Conservation (phyloP, 2,113 vertebrate genomes). For the Cavia porcellus region DNA sequence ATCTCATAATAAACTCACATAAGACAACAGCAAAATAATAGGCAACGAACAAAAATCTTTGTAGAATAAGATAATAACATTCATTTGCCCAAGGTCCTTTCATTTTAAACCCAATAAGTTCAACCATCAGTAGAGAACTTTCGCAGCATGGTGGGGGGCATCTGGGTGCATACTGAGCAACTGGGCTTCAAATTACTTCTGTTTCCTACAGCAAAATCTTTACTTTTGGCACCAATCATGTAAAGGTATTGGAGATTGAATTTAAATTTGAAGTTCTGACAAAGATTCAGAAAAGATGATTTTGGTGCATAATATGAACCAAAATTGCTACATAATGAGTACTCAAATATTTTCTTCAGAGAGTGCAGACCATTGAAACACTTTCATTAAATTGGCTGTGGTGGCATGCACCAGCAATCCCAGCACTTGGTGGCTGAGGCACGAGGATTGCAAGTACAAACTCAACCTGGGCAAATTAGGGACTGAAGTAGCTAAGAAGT, state of each 20-base stretch:
- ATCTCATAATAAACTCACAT: background rate
- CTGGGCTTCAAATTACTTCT: background rate
- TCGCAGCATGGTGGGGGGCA: too few relatives aligned
- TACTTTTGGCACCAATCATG: background rate
- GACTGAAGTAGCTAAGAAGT: background rate
- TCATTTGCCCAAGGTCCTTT: background rate
- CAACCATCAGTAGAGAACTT: background rate
- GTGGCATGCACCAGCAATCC: background rate
- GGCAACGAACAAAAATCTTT: background rate
- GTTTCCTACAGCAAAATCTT: constrained; percentile 5
- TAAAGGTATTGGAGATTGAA: background rate
- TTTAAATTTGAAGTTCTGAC: constrained; percentile 48
- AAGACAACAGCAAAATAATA: background rate
- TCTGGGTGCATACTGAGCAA: background rate
- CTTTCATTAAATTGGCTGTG: background rate
- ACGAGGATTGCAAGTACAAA: background rate
- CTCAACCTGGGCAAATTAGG: background rate
- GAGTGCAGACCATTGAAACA: background rate
- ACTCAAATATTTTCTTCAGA: constrained; percentile 52
- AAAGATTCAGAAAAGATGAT: constrained; percentile 44
- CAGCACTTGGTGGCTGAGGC: background rate
- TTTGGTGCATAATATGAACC: constrained; percentile 4
- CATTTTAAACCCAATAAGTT: background rate
- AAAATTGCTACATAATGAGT: constrained; percentile 34
- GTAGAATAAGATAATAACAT: background rate